Conservation (phyloP, 2,888 invertebrate genomes). For the Cryptocephalus moraei region DNA sequence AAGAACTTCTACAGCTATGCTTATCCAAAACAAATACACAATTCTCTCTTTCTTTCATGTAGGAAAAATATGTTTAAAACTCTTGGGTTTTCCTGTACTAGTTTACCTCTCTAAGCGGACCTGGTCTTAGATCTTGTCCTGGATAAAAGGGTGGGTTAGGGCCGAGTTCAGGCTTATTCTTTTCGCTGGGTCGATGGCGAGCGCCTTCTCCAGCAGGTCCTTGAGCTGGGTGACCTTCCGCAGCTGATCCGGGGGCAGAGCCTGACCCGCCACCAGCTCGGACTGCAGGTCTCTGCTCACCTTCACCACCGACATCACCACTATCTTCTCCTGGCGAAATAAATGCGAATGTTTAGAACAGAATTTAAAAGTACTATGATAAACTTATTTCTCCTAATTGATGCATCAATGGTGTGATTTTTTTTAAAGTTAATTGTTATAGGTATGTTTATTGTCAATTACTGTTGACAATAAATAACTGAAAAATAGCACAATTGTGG, state of each 20-base stretch:
- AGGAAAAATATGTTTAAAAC: constrained; percentile 9
- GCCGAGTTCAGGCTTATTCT: constrained; percentile 91
- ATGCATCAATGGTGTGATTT: too few relatives aligned
- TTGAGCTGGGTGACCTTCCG: constrained; percentile 87
- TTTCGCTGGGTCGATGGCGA: constrained; percentile 87
- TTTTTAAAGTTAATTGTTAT: too few relatives aligned
- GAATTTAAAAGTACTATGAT: not conserved
- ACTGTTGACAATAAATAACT: too few relatives aligned
- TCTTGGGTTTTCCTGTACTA: constrained; percentile 15
- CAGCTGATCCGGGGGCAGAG: constrained; percentile 77
- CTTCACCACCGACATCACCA: constrained; percentile 87
- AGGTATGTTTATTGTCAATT: too few relatives aligned
- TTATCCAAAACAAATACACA: not conserved
- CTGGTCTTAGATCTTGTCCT: constrained; percentile 69
- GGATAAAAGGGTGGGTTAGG: constrained; percentile 88
- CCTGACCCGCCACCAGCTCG: constrained; percentile 83
- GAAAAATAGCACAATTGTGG: too few relatives aligned
- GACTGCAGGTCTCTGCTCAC: constrained; percentile 74
- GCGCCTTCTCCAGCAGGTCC: constrained; percentile 83
- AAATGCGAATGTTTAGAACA: constrained; percentile 2
- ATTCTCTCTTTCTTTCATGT: not conserved
- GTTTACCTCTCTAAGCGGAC: constrained; percentile 28
- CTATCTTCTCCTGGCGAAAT: constrained; percentile 76
- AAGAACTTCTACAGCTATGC: not conserved
- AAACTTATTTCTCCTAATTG: too few relatives aligned